Conservation (phyloP, 37 sponge, comb jelly and placozoan species). For the Tethya wilhelma region DNA sequence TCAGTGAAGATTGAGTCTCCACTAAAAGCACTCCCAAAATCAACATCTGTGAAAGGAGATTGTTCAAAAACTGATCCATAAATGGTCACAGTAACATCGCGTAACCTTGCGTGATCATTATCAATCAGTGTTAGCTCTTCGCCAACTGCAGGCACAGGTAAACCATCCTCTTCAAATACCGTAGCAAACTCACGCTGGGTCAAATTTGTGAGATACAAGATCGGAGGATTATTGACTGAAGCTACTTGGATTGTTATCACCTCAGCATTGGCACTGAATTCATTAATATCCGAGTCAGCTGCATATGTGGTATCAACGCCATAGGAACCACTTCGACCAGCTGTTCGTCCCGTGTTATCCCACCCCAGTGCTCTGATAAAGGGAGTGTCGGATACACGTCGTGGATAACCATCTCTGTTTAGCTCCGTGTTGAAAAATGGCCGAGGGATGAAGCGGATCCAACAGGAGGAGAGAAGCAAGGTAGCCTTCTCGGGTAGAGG, state of each 20-base stretch:
- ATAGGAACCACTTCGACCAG: slow-evolving; percentile 62
- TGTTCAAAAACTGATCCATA: slow-evolving; percentile 45
- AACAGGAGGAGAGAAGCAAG: slow-evolving; percentile 71
- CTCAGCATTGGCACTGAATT: slow-evolving; percentile 58
- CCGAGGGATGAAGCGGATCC: slow-evolving; percentile 79
- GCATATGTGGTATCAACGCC: slow-evolving; percentile 83
- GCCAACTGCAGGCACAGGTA: slow-evolving; percentile 67
- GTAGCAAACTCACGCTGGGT: slow-evolving; percentile 31
- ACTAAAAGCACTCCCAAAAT: slow-evolving; percentile 8
- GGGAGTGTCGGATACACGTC: slow-evolving; percentile 70
- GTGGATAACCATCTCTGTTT: slow-evolving; percentile 34
- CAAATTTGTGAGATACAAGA: slow-evolving; percentile 59
- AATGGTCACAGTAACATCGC: slow-evolving; percentile 77
- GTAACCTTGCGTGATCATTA: slow-evolving; percentile 71
- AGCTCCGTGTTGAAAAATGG: slow-evolving; percentile 80
- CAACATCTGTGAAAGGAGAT: slow-evolving; percentile 28
- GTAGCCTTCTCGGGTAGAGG: slow-evolving; percentile 79
- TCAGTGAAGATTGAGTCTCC: neutral
- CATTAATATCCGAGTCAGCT: slow-evolving; percentile 52
- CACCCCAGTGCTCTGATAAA: slow-evolving; percentile 72
- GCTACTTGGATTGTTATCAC: slow-evolving; percentile 40
- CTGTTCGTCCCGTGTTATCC: slow-evolving; percentile 87
- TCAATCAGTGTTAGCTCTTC: slow-evolving; percentile 70
- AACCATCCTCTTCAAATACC: slow-evolving; percentile 65
- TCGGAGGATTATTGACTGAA: slow-evolving; percentile 70